These are phyloP conservation scores for Sitophilus oryzae DNA, from an alignment of 1,140 invertebrate species.

Conservation along the genomic window DNA sequence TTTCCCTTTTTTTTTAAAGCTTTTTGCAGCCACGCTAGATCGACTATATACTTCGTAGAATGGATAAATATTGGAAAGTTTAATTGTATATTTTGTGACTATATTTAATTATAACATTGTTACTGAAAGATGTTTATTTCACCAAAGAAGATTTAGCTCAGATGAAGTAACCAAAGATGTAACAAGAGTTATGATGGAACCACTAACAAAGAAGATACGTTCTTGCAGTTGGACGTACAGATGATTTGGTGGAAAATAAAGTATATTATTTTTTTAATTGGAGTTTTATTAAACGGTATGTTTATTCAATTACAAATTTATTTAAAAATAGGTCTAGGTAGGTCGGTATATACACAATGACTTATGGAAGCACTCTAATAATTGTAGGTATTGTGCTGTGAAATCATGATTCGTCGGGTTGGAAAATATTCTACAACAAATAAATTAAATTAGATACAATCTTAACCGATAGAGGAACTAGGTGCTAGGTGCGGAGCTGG, in stretches of 20 bases:
- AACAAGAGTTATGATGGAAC: constrained; percentile 45
- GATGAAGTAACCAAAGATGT: constrained; percentile 38
- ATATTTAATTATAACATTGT: not conserved
- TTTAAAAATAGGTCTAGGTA: not conserved
- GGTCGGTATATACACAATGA: not conserved
- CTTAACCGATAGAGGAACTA: constrained; percentile 22
- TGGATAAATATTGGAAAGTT: constrained; percentile 38
- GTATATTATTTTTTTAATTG: too few relatives aligned
- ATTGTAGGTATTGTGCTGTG: not conserved
- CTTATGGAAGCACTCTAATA: not conserved
- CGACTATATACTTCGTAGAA: constrained; percentile 38
- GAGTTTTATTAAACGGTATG: not conserved
- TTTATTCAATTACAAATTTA: not conserved
- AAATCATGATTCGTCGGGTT: not conserved
- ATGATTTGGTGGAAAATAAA: too few relatives aligned
- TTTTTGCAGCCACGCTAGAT: constrained; percentile 31
- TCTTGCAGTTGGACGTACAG: too few relatives aligned
- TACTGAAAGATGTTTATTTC: not conserved
- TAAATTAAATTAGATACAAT: constrained; percentile 1
- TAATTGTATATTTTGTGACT: constrained; percentile 41
- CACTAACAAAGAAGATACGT: constrained; percentile 53
- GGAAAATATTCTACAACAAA: constrained; percentile 8
- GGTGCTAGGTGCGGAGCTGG: constrained; percentile 21
- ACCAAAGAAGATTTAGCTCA: constrained; percentile 36
- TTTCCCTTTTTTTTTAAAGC: too few relatives aligned